Percentiles rank a stretch among this genome's conserved stretches.
Evolutionary conservation across 1,140 invertebrate genomes (phyloP).

Genomic region (Agrilus planipennis): DNA sequence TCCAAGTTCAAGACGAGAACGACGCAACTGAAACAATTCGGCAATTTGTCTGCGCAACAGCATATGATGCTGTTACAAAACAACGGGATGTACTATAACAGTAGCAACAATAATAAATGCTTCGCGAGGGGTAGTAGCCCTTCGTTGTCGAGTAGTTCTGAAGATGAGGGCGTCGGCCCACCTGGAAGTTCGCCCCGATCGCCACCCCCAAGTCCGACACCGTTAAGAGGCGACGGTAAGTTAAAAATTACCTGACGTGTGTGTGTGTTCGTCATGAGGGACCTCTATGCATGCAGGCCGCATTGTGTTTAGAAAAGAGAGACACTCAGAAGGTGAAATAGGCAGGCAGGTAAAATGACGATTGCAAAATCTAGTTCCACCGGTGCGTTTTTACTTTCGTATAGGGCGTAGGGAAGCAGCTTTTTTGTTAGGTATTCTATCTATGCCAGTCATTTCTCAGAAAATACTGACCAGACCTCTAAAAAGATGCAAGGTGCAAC

Average conservation of each 20-base stretch:
- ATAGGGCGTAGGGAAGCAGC: too few species aligned
- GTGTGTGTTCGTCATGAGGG: slow-evolving; percentile 7
- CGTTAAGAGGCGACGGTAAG: slow-evolving; percentile 28
- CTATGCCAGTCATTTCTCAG: too few species aligned
- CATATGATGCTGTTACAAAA: slow-evolving; percentile 32
- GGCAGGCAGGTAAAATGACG: too few species aligned
- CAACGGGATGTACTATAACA: slow-evolving; percentile 29
- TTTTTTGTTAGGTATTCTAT: too few species aligned
- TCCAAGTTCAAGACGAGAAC: slow-evolving; percentile 35
- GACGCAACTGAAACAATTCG: slow-evolving; percentile 27
- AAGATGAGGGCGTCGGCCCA: slow-evolving; percentile 30
- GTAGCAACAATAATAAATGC: slow-evolving; percentile 30
- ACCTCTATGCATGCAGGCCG: too few species aligned
- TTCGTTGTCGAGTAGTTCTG: slow-evolving; percentile 30
- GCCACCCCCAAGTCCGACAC: slow-evolving; percentile 23
- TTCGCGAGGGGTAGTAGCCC: slow-evolving; percentile 25
- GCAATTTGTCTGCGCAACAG: slow-evolving; percentile 24
- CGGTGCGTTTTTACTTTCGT: too few species aligned
- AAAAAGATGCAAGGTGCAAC: too few species aligned
- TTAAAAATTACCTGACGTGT: slow-evolving; percentile 8
- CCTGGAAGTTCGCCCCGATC: slow-evolving; percentile 26
- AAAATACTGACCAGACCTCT: too few species aligned
- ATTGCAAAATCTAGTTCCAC: too few species aligned
- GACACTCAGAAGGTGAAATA: too few species aligned
- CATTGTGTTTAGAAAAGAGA: too few species aligned